A percentile compares a stretch with the other conserved stretches of the same genome.
Conservation (phyloP, 2,888 invertebrate genomes). For the Cremastinae sp. region DNA sequence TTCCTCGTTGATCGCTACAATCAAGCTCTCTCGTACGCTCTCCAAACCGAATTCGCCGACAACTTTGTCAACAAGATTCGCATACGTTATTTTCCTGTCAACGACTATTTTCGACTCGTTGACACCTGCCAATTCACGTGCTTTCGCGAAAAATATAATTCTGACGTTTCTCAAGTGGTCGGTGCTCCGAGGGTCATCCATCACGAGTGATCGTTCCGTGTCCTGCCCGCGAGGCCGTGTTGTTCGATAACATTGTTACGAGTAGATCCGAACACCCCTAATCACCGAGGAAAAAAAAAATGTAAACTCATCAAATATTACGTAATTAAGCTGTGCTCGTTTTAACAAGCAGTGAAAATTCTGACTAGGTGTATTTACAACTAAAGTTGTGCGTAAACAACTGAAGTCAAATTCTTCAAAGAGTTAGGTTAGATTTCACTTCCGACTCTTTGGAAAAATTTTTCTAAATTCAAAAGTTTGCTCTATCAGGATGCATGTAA, state of each 20-base stretch:
- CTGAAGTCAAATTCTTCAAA: constrained; percentile 20
- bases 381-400: constrained; percentile 21
- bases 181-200: constrained; percentile 51
- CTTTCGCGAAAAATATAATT: constrained; percentile 94
- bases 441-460: constrained; percentile 17
- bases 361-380: neutral
- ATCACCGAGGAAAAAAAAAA: neutral
- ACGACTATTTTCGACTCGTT: constrained; percentile 83
- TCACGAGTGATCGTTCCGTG: constrained; percentile 47
- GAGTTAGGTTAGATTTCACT: constrained; percentile 34
- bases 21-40: constrained; percentile 85
- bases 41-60: constrained; percentile 84
- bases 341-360: constrained; percentile 1
- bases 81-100: constrained; percentile 81
- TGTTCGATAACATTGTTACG: constrained; percentile 29
- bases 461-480: constrained; percentile 4
- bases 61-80: constrained; percentile 84
- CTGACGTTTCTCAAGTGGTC: constrained; percentile 80
- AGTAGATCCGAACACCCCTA: constrained; percentile 9
- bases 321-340: constrained; percentile 41
- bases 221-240: constrained; percentile 9
- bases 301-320: constrained; percentile 25
- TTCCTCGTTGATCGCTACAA: constrained; percentile 92
- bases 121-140: constrained; percentile 89
- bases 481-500: no score